phyloP scores from a whole-genome alignment of 1,140 invertebrate species.

The Drosophila takahashii region DNA sequence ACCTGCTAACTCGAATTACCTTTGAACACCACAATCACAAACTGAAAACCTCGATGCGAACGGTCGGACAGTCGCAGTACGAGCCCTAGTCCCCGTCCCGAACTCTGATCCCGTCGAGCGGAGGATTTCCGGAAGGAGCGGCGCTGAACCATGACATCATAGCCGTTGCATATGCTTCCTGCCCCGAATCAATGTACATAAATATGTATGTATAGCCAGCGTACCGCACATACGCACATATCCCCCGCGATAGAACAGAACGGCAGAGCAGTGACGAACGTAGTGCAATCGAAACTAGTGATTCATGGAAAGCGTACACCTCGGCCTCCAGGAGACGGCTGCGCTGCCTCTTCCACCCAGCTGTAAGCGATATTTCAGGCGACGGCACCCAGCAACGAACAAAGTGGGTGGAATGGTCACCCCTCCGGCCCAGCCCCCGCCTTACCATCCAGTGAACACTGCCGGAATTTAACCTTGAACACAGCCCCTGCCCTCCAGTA shows the following conservation, averaged over 20 bases:
- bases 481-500: background rate
- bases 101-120: constrained; percentile 9
- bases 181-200: constrained; percentile 59
- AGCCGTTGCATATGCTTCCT: constrained; percentile 65
- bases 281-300: constrained; percentile 72
- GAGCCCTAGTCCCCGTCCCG: constrained; percentile 8
- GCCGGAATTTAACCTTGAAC: constrained; percentile 8
- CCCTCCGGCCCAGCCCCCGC: constrained; percentile 26
- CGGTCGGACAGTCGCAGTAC: constrained; percentile 17
- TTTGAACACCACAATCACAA: constrained; percentile 33
- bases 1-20: constrained; percentile 19
- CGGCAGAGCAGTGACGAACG: constrained; percentile 52
- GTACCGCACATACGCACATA: constrained; percentile 52
- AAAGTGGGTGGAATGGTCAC: constrained; percentile 15
- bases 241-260: constrained; percentile 26
- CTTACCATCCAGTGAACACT: background rate
- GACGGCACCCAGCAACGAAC: constrained; percentile 12
- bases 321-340: constrained; percentile 50
- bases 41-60: constrained; percentile 28
- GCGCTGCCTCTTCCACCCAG: constrained; percentile 38
- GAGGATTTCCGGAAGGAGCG: constrained; percentile 18
- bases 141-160: constrained; percentile 69
- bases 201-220: constrained; percentile 56
- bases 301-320: constrained; percentile 76
- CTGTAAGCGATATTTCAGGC: constrained; percentile 50